A percentile compares a stretch with the other conserved stretches of the same genome.
Evolutionary conservation across 2,797 vertebrate genomes (phyloP).

Genomic region (Gorsachius magnificus): DNA sequence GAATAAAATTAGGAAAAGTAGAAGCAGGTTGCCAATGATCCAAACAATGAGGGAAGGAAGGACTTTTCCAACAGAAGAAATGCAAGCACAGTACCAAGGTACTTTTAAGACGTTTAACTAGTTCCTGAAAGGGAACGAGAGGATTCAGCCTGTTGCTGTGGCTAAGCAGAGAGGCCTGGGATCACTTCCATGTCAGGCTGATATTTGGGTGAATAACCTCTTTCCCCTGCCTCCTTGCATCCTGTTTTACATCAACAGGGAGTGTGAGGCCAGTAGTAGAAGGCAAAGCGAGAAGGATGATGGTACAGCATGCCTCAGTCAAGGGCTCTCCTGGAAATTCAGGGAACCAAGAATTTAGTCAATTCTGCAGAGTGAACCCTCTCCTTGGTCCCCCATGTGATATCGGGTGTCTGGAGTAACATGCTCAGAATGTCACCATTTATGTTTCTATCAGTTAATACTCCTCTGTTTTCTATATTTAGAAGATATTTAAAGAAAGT

Average conservation of each 20-base stretch:
- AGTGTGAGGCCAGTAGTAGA: neutral
- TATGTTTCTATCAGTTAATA: neutral
- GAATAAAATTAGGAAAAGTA: constrained; percentile 36
- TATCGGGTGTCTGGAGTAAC: neutral
- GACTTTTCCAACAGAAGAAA: neutral
- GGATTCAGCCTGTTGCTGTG: neutral
- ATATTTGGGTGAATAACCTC: neutral
- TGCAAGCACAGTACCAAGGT: neutral
- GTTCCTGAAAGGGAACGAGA: neutral
- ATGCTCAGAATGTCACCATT: neutral
- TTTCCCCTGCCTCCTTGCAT: neutral
- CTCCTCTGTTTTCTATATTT: neutral
- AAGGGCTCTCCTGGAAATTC: neutral
- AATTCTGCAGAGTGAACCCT: neutral
- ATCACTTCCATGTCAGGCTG: neutral
- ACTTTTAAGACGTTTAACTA: constrained; percentile 5
- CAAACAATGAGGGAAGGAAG: neutral
- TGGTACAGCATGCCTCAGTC: neutral
- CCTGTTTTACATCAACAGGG: neutral
- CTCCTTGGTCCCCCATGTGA: neutral
- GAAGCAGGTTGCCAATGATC: neutral
- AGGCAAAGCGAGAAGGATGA: neutral
- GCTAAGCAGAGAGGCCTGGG: neutral
- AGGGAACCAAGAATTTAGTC: neutral
- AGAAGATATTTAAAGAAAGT: neutral